Evolutionary conservation across 2,888 invertebrate species (phyloP), one percentile per base, ranked within the genome.

Genomic region (Unio pictorum): DNA sequence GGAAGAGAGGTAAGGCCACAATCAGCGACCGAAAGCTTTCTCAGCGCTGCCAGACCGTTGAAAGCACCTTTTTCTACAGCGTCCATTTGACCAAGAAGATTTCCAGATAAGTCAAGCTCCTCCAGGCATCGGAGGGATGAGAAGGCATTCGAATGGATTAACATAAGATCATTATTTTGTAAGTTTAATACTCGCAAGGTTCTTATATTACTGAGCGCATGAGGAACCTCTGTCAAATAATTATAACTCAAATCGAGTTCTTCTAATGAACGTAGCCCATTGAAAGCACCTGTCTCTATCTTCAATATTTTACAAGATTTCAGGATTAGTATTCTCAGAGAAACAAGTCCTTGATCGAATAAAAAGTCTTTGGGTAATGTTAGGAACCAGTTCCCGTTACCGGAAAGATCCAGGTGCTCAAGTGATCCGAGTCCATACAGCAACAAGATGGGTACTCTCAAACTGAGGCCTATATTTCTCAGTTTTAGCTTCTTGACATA

Each of bases 71-170:
- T 65, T 55, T 71, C 56, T 61, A 77, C 70, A 34, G 77, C 69
- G 56, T 75, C 75, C 23, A 75, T 64, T 63, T 77, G 75, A 26
- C 77, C 73, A 45, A 77, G 72, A 56, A 73, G 67, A 54, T 77
- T 77, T 54, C 67, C 66, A 5, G 77, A 77, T 8, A 77, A 65
- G 63, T 77, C 77, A 23, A 77, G 62, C 54, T 71, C 77, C 61
- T 77, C 69, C 8, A 77, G 66, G 55, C 77, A 73, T 26, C 65
- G 67, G 20, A 77, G 58, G 11, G 73, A 72, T 45, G 57, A 73
- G 58, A 77, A 77, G 34, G 73, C 77, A 7, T 73, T 75, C 59
- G 73, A 66, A 28, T 70, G 64, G 8, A 77, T 64, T 4, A 70
- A 64, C 3, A 70, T 71, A 17, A 77, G 75, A 59, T 77, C 77